Conservation (phyloP, 2,888 invertebrate species). For the Cerceris ruficornis region DNA sequence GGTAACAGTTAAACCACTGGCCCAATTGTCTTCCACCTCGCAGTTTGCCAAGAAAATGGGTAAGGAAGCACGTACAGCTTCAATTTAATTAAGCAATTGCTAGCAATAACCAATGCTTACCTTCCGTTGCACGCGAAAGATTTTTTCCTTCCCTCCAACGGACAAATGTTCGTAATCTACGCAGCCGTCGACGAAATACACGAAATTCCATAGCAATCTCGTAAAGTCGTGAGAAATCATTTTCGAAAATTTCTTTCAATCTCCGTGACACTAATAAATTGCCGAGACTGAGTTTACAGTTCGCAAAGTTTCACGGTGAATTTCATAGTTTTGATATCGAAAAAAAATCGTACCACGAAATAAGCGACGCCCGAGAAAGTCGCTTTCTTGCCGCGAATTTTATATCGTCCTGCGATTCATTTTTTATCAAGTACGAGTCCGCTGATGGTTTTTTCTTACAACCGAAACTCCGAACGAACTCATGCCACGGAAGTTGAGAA, state of each 20-base stretch:
- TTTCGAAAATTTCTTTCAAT: too few relatives aligned
- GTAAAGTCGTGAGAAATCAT: too few relatives aligned
- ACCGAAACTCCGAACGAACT: conserved; percentile 29
- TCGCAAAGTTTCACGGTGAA: neutral
- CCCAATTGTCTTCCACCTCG: neutral
- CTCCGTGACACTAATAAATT: too few relatives aligned
- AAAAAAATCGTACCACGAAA: conserved; percentile 8
- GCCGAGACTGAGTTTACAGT: too few relatives aligned
- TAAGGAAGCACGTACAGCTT: neutral
- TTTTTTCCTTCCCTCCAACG: too few relatives aligned
- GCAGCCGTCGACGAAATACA: too few relatives aligned
- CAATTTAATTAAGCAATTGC: neutral
- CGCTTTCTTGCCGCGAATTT: conserved; percentile 30
- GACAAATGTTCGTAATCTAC: too few relatives aligned
- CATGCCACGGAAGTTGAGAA: conserved; percentile 35
- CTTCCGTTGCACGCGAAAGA: too few relatives aligned
- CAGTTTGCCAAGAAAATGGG: neutral
- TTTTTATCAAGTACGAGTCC: conserved; percentile 37
- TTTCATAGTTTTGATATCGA: neutral
- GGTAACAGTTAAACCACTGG: neutral
- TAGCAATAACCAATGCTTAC: neutral
- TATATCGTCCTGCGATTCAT: conserved; percentile 27
- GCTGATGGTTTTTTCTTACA: conserved; percentile 33
- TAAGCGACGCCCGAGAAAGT: conserved; percentile 11
- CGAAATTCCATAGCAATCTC: too few relatives aligned